Evolutionary conservation across 2,113 vertebrate species (phyloP).

Genomic region (Tympanuchus pallidicinctus): DNA sequence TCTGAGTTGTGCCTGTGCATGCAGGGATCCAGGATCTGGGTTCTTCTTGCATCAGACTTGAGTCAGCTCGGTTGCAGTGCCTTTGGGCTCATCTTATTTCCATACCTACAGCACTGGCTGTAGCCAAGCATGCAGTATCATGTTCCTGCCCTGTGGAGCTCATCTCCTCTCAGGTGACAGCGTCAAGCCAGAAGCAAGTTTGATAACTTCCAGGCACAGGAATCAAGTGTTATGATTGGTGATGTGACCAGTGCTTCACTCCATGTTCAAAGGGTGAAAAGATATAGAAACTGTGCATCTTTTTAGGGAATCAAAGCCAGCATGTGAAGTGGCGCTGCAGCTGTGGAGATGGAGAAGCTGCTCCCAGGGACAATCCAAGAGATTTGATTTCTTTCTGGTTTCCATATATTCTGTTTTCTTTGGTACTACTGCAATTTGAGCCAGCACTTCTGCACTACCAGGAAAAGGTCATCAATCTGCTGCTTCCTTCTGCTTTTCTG

Average conservation of each 20-base stretch:
- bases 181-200: background rate
- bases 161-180: background rate
- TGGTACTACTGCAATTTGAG: background rate
- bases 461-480: constrained; percentile 30
- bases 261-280: background rate
- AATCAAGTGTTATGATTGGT: background rate
- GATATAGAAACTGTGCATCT: background rate
- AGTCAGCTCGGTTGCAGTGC: background rate
- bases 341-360: background rate
- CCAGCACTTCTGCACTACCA: background rate
- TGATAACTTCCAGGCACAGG: background rate
- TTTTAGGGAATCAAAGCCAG: background rate
- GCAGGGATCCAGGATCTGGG: background rate
- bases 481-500: constrained; percentile 47
- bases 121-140: accelerated
- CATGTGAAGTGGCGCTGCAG: background rate
- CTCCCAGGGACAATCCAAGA: background rate
- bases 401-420: background rate
- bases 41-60: background rate
- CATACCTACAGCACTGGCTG: background rate
- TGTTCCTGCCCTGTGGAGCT: background rate
- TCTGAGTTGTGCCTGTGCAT: background rate
- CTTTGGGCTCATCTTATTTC: background rate
- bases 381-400: background rate
- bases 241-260: background rate